phyloP scores from a whole-genome alignment of 1,140 invertebrate genomes.

The Zaprionus kolodkinae region DNA sequence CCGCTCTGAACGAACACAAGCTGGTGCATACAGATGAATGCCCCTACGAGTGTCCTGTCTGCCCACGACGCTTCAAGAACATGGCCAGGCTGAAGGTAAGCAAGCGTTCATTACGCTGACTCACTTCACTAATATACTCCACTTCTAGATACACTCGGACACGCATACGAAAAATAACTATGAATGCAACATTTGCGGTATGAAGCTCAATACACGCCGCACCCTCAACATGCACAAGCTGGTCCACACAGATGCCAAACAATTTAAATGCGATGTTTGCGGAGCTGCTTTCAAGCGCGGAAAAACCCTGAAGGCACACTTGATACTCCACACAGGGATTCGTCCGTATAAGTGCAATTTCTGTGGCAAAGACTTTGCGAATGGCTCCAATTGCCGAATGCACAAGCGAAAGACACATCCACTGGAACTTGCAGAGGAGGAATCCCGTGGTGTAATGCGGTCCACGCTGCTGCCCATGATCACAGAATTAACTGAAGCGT shows the following conservation, averaged over 20 bases:
- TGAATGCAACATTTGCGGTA: conserved; percentile 84
- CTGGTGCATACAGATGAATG: conserved; percentile 85
- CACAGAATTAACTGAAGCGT: conserved; percentile 74
- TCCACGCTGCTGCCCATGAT: conserved; percentile 70
- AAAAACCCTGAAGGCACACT: conserved; percentile 84
- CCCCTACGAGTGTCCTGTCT: conserved; percentile 85
- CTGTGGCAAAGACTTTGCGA: conserved; percentile 85
- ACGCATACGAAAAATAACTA: conserved; percentile 84
- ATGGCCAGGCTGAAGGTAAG: conserved; percentile 71
- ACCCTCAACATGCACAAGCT: conserved; percentile 85
- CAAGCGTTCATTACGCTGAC: neutral
- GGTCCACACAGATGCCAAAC: conserved; percentile 84
- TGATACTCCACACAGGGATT: conserved; percentile 85
- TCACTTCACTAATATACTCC: neutral
- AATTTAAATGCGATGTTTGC: conserved; percentile 84
- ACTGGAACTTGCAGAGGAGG: conserved; percentile 83
- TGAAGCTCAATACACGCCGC: conserved; percentile 84
- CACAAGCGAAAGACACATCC: conserved; percentile 85
- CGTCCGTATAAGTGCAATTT: conserved; percentile 85
- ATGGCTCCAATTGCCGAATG: conserved; percentile 85
- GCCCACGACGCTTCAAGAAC: conserved; percentile 84
- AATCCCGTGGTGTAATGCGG: conserved; percentile 64
- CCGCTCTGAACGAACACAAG: conserved; percentile 84
- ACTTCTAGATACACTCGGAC: conserved; percentile 73
- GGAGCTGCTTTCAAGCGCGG: conserved; percentile 74